Evolutionary conservation across 2,113 vertebrate genomes (phyloP).

Genomic region (Varanus salvator): DNA sequence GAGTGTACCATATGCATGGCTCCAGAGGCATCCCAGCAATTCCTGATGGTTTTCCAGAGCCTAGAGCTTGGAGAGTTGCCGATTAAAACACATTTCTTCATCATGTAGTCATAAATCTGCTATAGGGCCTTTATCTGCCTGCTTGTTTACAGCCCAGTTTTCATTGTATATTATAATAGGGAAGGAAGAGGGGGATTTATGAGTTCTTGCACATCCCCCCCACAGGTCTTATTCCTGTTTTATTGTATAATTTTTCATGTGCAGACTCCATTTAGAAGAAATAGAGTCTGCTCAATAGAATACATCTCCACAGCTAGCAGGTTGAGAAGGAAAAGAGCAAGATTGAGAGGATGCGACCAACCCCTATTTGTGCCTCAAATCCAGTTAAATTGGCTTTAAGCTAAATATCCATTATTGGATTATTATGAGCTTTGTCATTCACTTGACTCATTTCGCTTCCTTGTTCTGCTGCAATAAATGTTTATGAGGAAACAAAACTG

Average conservation of each 20-base stretch:
- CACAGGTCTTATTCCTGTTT: not conserved
- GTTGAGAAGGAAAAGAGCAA: not conserved
- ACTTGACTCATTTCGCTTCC: not conserved
- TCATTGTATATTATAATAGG: not conserved
- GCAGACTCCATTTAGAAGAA: not conserved
- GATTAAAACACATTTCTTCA: not conserved
- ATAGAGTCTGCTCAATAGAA: not conserved
- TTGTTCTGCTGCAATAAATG: not conserved
- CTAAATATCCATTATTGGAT: not conserved
- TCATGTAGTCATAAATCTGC: not conserved
- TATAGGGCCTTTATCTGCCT: not conserved
- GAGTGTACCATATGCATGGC: not conserved
- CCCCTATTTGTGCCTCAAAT: not conserved
- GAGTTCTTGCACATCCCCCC: not conserved
- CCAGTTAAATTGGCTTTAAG: not conserved
- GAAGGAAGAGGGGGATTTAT: too few species aligned
- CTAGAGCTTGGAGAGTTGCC: not conserved
- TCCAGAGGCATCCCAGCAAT: not conserved
- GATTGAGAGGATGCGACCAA: not conserved
- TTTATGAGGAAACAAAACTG: constrained; percentile 22
- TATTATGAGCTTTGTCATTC: not conserved
- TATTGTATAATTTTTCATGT: not conserved
- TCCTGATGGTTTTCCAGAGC: too few species aligned
- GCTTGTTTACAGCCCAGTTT: not conserved
- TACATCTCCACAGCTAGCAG: not conserved